phyloP scores from a whole-genome alignment of 2,113 vertebrate species.

The Grallaria varia region DNA sequence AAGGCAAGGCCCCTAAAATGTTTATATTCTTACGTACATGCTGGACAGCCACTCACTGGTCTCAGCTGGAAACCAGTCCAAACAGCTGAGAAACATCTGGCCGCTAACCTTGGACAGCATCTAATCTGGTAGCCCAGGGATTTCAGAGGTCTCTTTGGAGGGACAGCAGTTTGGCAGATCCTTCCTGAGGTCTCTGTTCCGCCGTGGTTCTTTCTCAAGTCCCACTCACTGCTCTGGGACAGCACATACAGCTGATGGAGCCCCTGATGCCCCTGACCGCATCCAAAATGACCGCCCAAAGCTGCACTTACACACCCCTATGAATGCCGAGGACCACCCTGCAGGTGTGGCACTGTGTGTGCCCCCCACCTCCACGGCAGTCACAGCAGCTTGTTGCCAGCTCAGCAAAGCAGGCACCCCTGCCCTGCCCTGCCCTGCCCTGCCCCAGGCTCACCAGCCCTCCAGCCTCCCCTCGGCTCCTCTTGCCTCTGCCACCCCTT shows the following conservation, averaged over 20 bases:
- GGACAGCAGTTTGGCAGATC: conserved; percentile 56
- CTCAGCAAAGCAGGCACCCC: neutral
- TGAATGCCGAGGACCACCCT: rapidly evolving
- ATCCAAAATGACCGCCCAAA: rapidly evolving
- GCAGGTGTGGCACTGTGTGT: neutral
- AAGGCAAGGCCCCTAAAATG: conserved; percentile 45
- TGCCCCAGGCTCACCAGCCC: no score
- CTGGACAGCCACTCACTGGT: conserved; percentile 52
- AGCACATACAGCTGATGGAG: rapidly evolving
- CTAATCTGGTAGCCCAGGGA: conserved; percentile 69
- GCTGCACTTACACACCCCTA: neutral
- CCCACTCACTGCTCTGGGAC: neutral
- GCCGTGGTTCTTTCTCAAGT: neutral
- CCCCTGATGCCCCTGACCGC: neutral
- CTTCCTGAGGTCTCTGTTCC: neutral
- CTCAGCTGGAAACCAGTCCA: conserved; percentile 65
- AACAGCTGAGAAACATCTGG: conserved; percentile 77
- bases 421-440: neutral
- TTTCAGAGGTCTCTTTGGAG: conserved; percentile 32
- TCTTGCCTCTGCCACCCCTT: neutral
- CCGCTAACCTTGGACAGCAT: conserved; percentile 66
- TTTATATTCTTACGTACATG: conserved; percentile 66
- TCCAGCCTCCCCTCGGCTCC: neutral
- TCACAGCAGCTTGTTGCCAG: neutral
- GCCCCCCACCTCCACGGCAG: neutral